Base-by-base conservation (phyloP, 1,140 invertebrate species). In the Scaptomyza pallida region DNA sequence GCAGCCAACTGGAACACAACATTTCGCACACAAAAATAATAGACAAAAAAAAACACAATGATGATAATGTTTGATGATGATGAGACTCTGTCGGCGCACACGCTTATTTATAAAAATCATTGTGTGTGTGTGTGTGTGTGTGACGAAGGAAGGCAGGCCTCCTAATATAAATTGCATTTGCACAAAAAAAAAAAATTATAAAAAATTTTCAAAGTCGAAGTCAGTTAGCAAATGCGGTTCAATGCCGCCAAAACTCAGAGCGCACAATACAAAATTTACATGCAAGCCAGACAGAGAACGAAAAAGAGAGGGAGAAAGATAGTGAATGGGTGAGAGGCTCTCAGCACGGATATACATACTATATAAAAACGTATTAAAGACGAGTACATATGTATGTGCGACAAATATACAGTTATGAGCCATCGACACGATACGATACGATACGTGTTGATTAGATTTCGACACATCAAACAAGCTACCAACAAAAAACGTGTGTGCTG, bases 371-470 rank as follows among this genome's bases (percentile, higher is more conserved):
- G 16, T n/a, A 40, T 33, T n/a, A 62, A n/a, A 52, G 16, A 19
- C 21, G 26, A 30, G 43, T 41, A 59, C 23, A 61, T 55, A 47
- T 43, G 37, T 35, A 21, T 30, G 26, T 30, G 37, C 43, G 60
- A 77, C 45, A 57, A 26, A 26, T 26, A 54, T 63, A 82, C 61
- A 82, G 75, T 75, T 69, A 69, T 70, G 55, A 68, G 21, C 12
- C 21, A 65, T 57, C 47, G 69, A 74, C 57, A 79, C 79, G 61
- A 68, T 75, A 65, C 56, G 56, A 61, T 47, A 61, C 78, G 82
- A 86, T 78, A 86, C 57, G 78, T 82, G 74, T 78, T 82, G 82
- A 86, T 86, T 86, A 88, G 82, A 86, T 86, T 86, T 88, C 82
- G 78, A 88, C 55, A 72, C 35, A 52, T n/a, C 44, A 64, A 55